These are phyloP conservation scores for Lytechinus variegatus DNA, from an alignment of 35 echinoderm and acorn worm species.

Conservation along the genomic window DNA sequence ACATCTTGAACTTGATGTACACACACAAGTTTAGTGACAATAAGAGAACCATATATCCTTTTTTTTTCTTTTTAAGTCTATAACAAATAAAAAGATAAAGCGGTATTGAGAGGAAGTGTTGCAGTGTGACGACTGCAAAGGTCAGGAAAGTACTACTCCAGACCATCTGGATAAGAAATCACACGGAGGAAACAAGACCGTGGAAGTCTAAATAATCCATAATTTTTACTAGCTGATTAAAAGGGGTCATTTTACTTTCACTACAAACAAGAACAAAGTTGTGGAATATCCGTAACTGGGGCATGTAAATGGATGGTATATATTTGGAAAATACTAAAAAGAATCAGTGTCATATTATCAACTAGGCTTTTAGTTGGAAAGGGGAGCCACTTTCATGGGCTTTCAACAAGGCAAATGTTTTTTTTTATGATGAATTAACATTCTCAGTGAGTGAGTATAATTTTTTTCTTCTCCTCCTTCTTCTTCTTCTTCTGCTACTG, in stretches of 20 bases:
- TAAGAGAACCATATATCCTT: background rate
- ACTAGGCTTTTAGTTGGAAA: too few species aligned
- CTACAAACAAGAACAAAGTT: background rate
- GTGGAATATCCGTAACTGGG: background rate
- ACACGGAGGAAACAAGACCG: background rate
- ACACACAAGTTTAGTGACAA: background rate
- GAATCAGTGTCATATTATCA: too few species aligned
- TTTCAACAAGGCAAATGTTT: too few species aligned
- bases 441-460: too few species aligned
- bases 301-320: background rate
- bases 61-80: background rate
- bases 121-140: background rate
- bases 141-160: background rate
- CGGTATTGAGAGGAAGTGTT: background rate
- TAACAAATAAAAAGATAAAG: background rate
- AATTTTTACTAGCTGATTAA: background rate
- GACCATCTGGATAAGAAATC: conserved; percentile 42
- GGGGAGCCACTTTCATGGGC: too few species aligned
- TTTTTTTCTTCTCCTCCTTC: too few species aligned
- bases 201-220: conserved; percentile 23
- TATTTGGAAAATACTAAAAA: too few species aligned
- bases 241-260: conserved; percentile 32
- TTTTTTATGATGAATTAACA: too few species aligned
- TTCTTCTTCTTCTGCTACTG: too few species aligned
- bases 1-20: too few species aligned